Percentiles rank a stretch among this genome's conserved stretches.
phyloP scores from a whole-genome alignment of 2,113 vertebrate genomes.

The Paracanthobrama guichenoti region DNA sequence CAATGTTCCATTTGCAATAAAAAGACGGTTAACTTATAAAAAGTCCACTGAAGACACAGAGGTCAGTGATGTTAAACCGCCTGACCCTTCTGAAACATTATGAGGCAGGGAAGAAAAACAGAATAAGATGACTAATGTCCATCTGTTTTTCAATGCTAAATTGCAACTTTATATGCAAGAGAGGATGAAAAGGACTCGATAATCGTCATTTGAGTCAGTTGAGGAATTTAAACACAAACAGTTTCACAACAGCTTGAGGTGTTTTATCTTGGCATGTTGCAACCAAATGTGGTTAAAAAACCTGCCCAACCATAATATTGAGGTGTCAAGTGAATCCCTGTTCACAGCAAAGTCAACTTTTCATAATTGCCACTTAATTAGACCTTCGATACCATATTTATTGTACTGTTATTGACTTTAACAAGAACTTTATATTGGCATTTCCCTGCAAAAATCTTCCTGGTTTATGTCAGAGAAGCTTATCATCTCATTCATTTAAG shows the following conservation, averaged over 20 bases:
- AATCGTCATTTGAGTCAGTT: not conserved
- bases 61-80: not conserved
- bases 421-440: not conserved
- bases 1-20: not conserved
- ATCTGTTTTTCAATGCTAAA: not conserved
- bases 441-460: not conserved
- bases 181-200: too few relatives aligned
- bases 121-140: not conserved
- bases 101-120: not conserved
- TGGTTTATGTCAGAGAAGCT: not conserved
- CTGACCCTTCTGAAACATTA: not conserved
- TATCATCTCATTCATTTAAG: not conserved
- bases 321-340: not conserved
- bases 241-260: conserved; percentile 5
- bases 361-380: not conserved
- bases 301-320: not conserved
- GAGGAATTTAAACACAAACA: not conserved
- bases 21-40: not conserved
- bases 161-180: not conserved
- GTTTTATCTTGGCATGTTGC: not conserved
- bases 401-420: not conserved
- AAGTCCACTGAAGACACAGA: not conserved
- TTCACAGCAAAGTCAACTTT: not conserved
- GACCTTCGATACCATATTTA: not conserved
- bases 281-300: conserved; percentile 24